phyloP scores from a whole-genome alignment of 2,113 vertebrate species.

The Laticauda laticaudata region DNA sequence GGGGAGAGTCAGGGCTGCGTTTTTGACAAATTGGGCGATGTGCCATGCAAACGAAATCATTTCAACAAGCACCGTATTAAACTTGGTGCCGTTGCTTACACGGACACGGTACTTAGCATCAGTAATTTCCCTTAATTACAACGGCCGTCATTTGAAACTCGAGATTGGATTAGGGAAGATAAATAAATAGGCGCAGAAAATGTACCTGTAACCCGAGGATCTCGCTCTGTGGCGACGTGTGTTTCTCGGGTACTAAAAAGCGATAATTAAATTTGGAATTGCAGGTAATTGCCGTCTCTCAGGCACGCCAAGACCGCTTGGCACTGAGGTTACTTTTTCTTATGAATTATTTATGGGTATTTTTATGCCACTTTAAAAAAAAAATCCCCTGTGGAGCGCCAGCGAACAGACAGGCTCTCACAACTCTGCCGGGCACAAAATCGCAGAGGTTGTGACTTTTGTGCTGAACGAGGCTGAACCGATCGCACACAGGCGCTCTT shows the following conservation, averaged over 20 bases:
- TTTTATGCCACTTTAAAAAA: neutral
- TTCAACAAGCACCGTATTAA: neutral
- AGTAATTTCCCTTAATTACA: slow-evolving; percentile 2
- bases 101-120: neutral
- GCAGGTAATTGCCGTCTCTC: neutral
- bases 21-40: neutral
- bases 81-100: neutral
- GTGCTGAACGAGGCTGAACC: neutral
- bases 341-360: neutral
- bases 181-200: slow-evolving; percentile 23
- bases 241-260: slow-evolving; percentile 36
- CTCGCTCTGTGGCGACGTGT: slow-evolving; percentile 27
- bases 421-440: neutral
- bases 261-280: neutral
- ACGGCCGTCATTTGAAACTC: slow-evolving; percentile 39
- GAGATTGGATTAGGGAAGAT: slow-evolving; percentile 23
- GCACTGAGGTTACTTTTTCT: neutral
- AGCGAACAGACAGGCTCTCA: too few relatives aligned
- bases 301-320: neutral
- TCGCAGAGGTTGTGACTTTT: neutral
- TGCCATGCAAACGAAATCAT: neutral
- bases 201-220: neutral
- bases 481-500: neutral
- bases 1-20: neutral
- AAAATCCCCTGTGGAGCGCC: too few relatives aligned